Evolutionary conservation across 2,113 vertebrate genomes (phyloP), one percentile per base, ranked within the genome.

Genomic region (Callaeas wilsoni): DNA sequence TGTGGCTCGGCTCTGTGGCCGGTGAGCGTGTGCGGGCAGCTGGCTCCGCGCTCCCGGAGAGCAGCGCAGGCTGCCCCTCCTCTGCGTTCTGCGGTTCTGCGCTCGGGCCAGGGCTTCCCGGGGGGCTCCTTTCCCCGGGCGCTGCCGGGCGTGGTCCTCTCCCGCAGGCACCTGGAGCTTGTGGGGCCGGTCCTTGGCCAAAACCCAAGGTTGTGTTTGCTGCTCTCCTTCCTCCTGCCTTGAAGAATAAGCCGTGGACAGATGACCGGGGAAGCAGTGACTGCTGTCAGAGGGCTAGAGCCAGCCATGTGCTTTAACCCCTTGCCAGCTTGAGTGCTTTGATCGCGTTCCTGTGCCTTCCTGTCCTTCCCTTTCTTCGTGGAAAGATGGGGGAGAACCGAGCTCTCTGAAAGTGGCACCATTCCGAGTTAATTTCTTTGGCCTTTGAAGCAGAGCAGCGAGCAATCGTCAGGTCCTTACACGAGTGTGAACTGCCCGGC

Each of bases 1-100:
- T 39, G 13, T 46, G 69, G 26, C 44, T 86, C 10, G 0, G 0
- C 19, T 76, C 55, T 46, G 17, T 41, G 0, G 0, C 44, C 33
- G 53, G 17, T 25, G 37, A 22, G 44, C 11, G 15, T 41, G 56
- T 74, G 46, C 64, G 78, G 7, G 60, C 19, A 44, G 44, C 47
- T 29, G n/a, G 20, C 55, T 56, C 47, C 3, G 44, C 12, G 32
- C 22, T 52, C 47, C 41, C 67, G 42, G 65, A 56, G 37, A n/a
- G 9, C 42, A 7, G 12, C 13, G 41, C 42, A 26, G 42, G 37
- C 57, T 84, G 73, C 14, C 9, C 13, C 44, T 59, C 23, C 20
- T 25, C 53, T 5, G 37, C n/a, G 67, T 22, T 83, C 46, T n/a
- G n/a, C n/a, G n/a, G n/a, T n/a, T n/a, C 55, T 23, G 64, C 33